Percentiles rank a stretch among this genome's conserved stretches.
These are phyloP conservation scores for Phataginus tetradactyla DNA, from an alignment of 2,797 vertebrate species.

Conservation along the genomic window DNA sequence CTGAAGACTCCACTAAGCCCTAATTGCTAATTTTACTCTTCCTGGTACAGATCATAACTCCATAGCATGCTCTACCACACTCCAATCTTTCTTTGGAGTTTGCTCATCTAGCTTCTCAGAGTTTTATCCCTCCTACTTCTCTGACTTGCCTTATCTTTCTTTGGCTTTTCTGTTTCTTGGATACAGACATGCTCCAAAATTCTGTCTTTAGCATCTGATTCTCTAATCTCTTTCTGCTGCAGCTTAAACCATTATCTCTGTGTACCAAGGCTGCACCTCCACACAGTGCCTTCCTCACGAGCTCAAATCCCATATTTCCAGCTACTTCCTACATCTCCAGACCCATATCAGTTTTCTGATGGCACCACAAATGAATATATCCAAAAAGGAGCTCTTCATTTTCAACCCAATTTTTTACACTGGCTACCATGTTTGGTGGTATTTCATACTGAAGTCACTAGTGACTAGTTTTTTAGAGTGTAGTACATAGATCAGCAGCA, in stretches of 20 bases:
- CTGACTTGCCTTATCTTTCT: neutral
- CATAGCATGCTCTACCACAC: neutral
- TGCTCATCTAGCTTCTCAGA: neutral
- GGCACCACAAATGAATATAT: neutral
- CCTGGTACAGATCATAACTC: neutral
- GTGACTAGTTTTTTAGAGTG: neutral
- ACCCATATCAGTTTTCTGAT: neutral
- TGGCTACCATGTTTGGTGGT: neutral
- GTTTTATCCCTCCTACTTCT: neutral
- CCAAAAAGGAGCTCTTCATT: neutral
- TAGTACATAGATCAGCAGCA: too few species aligned
- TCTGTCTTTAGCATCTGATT: neutral
- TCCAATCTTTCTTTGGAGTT: neutral
- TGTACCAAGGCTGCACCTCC: neutral
- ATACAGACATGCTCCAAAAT: neutral
- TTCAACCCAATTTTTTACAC: neutral
- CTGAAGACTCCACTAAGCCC: neutral
- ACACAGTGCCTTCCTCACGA: neutral
- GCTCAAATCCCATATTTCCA: neutral
- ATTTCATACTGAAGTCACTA: neutral
- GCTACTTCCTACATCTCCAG: neutral
- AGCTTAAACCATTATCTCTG: neutral
- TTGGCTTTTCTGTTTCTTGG: neutral
- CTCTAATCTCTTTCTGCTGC: neutral
- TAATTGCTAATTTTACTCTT: neutral